A percentile compares a stretch with the other conserved stretches of the same genome.
Conservation (phyloP, 2,113 vertebrate species). For the Thunnus maccoyii region DNA sequence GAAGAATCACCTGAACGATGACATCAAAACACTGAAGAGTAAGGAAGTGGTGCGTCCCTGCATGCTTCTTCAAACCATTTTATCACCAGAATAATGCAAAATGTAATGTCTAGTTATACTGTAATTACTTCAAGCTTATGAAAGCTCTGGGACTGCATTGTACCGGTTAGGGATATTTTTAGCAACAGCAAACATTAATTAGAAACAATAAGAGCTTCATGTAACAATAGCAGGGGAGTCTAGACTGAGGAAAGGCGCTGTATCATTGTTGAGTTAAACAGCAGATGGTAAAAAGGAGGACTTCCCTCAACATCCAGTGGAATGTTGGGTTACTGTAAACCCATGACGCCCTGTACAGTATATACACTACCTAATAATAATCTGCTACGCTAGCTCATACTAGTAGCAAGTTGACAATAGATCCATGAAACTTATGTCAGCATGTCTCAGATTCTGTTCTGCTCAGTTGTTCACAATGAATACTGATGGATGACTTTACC, state of each 20-base stretch:
- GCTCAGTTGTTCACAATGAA: neutral
- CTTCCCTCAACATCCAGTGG: constrained; percentile 18
- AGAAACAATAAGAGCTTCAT: constrained; percentile 12
- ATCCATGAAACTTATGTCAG: too few relatives aligned
- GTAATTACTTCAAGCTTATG: neutral
- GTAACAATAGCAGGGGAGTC: constrained; percentile 6
- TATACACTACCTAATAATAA: too few relatives aligned
- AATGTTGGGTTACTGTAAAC: neutral
- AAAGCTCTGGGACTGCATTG: neutral
- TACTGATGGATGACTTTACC: neutral
- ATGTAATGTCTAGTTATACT: neutral
- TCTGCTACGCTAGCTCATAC: too few relatives aligned
- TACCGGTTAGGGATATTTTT: constrained; percentile 1
- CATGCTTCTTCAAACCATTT: constrained; percentile 36
- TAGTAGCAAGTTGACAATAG: too few relatives aligned
- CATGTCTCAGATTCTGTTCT: neutral
- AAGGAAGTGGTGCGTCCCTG: constrained; percentile 90
- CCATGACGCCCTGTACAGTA: neutral
- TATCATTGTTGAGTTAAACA: neutral
- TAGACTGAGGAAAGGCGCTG: neutral
- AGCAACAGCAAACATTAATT: neutral
- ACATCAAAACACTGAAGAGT: constrained; percentile 82
- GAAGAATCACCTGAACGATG: constrained; percentile 89
- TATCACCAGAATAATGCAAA: constrained; percentile 6
- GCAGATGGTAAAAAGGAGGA: constrained; percentile 5